Conservation (phyloP, 2,888 invertebrate species). For the Branchellion lobata region DNA sequence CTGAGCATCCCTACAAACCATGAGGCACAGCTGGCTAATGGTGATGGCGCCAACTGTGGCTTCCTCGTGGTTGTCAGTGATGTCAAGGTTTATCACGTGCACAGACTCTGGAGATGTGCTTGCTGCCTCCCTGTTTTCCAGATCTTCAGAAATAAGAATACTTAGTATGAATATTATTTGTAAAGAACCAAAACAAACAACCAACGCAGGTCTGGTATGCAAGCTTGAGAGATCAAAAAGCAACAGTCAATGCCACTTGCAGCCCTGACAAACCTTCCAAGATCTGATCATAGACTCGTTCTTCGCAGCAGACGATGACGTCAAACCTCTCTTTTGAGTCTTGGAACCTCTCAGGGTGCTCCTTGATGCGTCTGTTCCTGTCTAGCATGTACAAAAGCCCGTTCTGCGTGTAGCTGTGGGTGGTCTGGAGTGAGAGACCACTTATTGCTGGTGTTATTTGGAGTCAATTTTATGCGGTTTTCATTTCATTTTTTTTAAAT, state of each 20-base stretch:
- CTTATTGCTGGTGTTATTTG: too few species aligned
- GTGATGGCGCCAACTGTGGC: conserved; percentile 97
- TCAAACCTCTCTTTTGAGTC: conserved; percentile 84
- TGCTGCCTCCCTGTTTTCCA: conserved; percentile 74
- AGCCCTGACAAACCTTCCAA: too few species aligned
- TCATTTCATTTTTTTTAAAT: too few species aligned
- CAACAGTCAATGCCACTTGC: too few species aligned
- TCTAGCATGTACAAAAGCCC: conserved; percentile 97
- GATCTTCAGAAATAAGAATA: conserved; percentile 54
- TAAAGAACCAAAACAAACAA: too few species aligned
- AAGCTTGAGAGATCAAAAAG: too few species aligned
- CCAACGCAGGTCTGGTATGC: too few species aligned
- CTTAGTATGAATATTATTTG: too few species aligned
- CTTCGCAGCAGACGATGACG: conserved; percentile 93
- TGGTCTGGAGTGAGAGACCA: neutral
- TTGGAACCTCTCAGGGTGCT: conserved; percentile 91
- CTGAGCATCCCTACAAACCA: too few species aligned
- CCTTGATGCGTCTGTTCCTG: conserved; percentile 90
- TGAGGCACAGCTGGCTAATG: conserved; percentile 89
- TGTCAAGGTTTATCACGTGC: conserved; percentile 96
- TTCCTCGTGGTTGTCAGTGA: conserved; percentile 98
- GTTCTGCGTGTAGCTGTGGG: conserved; percentile 86
- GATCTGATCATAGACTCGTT: conserved; percentile 96
- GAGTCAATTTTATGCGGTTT: too few species aligned
- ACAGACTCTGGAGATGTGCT: conserved; percentile 72